phyloP scores from a whole-genome alignment of 2,797 vertebrate genomes.

The Hirundo rustica region DNA sequence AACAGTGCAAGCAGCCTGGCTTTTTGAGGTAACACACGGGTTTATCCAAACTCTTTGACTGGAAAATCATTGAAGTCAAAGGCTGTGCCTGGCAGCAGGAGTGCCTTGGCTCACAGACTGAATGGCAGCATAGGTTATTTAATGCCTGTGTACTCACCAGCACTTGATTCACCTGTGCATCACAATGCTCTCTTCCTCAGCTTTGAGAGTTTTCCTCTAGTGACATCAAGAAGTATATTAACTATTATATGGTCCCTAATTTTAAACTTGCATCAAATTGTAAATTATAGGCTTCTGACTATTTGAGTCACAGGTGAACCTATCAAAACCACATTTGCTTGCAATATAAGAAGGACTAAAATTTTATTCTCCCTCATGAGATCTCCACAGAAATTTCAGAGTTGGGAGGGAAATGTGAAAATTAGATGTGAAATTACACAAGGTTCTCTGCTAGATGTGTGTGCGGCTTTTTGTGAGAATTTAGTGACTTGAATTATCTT shows the following conservation, averaged over 20 bases:
- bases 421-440: not conserved
- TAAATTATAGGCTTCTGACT: not conserved
- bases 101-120: not conserved
- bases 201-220: not conserved
- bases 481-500: not conserved
- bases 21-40: not conserved
- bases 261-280: not conserved
- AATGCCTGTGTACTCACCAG: not conserved
- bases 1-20: accelerated
- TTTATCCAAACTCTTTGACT: not conserved
- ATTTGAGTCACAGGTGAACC: not conserved
- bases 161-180: not conserved
- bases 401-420: not conserved
- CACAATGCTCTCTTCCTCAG: not conserved
- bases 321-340: not conserved
- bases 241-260: not conserved
- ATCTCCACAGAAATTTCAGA: not conserved
- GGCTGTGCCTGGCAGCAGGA: not conserved
- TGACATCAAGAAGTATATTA: not conserved
- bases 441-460: not conserved
- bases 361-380: not conserved
- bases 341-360: not conserved
- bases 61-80: not conserved
- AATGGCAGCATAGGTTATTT: accelerated
- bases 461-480: not conserved